Evolutionary conservation across 2,113 vertebrate genomes (phyloP).

Genomic region (Meriones unguiculatus): DNA sequence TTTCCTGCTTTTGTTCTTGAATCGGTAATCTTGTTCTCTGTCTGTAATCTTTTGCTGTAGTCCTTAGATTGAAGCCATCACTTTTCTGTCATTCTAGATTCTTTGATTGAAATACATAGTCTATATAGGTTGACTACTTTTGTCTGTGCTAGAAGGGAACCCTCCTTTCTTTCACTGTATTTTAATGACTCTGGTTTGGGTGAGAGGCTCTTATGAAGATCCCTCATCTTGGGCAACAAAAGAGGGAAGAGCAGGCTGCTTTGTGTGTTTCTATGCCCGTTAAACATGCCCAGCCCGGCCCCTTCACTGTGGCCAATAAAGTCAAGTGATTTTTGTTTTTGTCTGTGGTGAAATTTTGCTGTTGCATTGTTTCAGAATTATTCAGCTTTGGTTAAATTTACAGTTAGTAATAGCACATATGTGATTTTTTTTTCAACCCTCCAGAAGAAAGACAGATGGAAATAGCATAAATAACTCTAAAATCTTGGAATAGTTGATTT

Average conservation of each 20-base stretch:
- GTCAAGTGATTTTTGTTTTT: not conserved
- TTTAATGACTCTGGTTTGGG: not conserved
- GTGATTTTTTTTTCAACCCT: not conserved
- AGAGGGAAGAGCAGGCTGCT: not conserved
- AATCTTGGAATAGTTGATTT: not conserved
- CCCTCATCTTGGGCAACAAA: not conserved
- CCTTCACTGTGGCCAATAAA: not conserved
- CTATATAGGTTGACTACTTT: not conserved
- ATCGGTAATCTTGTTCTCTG: too few relatives aligned
- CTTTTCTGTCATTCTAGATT: not conserved
- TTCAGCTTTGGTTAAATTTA: not conserved
- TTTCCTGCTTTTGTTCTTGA: not conserved
- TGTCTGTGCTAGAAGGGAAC: not conserved
- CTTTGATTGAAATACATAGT: not conserved
- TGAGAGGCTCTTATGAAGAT: not conserved
- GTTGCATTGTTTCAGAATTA: not conserved
- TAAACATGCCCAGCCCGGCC: not conserved
- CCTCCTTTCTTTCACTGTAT: not conserved
- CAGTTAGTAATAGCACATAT: not conserved
- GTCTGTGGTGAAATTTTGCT: slow-evolving; percentile 18
- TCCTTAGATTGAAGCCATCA: not conserved
- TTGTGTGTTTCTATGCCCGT: not conserved
- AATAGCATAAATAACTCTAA: not conserved
- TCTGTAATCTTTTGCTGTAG: not conserved
- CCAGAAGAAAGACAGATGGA: not conserved